phyloP scores from a whole-genome alignment of 2,888 invertebrate genomes.

The Pollenia griseotomentosa region DNA sequence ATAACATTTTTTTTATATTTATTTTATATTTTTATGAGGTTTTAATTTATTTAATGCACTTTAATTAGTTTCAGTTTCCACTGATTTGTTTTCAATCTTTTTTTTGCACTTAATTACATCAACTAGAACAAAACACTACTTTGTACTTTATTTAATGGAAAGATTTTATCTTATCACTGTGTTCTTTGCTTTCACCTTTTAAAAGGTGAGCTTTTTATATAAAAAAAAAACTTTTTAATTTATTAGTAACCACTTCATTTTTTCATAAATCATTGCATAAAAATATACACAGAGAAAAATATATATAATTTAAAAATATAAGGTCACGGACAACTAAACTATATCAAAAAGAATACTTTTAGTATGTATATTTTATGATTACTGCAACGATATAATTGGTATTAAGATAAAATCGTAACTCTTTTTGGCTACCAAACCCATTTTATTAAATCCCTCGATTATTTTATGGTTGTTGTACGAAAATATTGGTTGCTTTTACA shows the following conservation, averaged over 20 bases:
- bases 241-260: constrained; percentile 28
- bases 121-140: constrained; percentile 21
- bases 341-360: too few relatives aligned
- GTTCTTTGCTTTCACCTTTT: constrained; percentile 58
- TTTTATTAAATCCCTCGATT: too few relatives aligned
- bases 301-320: too few relatives aligned
- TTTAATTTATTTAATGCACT: constrained; percentile 16
- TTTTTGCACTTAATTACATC: constrained; percentile 34
- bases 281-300: not conserved
- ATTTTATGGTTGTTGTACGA: too few relatives aligned
- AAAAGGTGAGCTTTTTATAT: constrained; percentile 61
- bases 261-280: not conserved
- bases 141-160: constrained; percentile 11
- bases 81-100: constrained; percentile 18
- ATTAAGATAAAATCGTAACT: too few relatives aligned
- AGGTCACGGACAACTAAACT: too few relatives aligned
- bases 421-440: too few relatives aligned
- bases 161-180: constrained; percentile 41
- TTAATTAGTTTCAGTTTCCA: constrained; percentile 2
- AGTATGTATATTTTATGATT: too few relatives aligned
- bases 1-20: not conserved
- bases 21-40: not conserved
- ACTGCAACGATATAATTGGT: too few relatives aligned
- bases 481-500: too few relatives aligned
- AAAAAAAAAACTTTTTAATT: constrained; percentile 12